These are phyloP conservation scores for Elgonia sp. DNA, from an alignment of 2,888 invertebrate genomes.

Conservation along the genomic window DNA sequence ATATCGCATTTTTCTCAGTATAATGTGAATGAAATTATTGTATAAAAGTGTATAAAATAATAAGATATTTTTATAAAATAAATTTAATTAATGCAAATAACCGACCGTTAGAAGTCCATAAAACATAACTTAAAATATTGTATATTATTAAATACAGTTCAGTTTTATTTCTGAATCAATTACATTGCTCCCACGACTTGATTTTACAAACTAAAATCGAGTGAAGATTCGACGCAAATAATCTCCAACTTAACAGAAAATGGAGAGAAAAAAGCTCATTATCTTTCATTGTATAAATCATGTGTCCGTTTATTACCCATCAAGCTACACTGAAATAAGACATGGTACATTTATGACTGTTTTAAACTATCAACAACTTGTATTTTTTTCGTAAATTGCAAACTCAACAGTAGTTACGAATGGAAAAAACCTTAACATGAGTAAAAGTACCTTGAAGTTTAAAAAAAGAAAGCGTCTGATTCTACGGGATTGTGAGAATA, in stretches of 20 bases:
- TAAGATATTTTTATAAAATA: too few relatives aligned
- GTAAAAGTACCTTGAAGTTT: neutral
- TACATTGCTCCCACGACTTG: neutral
- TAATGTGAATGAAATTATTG: too few relatives aligned
- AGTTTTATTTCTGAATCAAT: neutral
- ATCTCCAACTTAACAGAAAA: conserved; percentile 32
- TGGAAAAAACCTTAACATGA: neutral
- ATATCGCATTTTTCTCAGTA: too few relatives aligned
- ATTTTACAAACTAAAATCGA: neutral
- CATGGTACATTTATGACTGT: conserved; percentile 32
- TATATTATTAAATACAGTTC: neutral
- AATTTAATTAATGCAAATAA: conserved; percentile 49
- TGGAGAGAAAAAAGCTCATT: conserved; percentile 51
- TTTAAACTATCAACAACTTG: too few relatives aligned
- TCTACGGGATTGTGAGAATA: neutral
- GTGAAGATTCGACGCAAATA: conserved; percentile 11
- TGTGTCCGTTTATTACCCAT: conserved; percentile 62
- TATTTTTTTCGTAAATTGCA: too few relatives aligned
- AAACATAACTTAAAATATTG: conserved; percentile 6
- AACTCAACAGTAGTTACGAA: neutral
- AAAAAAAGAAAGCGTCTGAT: neutral
- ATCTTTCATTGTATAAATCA: conserved; percentile 81
- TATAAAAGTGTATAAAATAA: too few relatives aligned
- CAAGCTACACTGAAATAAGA: conserved; percentile 37
- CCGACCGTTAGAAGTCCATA: conserved; percentile 68